phyloP scores from a whole-genome alignment of 2,113 vertebrate species.

The zebrafish (Danio rerio) region DNA sequence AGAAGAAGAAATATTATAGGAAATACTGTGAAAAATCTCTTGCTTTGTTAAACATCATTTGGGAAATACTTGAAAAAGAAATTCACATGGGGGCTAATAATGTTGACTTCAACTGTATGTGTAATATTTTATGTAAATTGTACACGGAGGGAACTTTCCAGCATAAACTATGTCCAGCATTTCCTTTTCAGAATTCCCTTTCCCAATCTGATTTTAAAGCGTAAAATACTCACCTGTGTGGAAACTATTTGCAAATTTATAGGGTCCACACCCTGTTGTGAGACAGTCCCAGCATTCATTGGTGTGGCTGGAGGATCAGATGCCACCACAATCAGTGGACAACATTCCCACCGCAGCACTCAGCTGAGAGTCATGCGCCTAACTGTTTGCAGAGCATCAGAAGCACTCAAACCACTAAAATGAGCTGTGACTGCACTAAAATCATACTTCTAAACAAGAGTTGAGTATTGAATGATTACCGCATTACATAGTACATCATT shows the following conservation, averaged over 20 bases:
- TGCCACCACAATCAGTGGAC: slow-evolving; percentile 25
- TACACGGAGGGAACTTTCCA: background rate
- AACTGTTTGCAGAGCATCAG: slow-evolving; percentile 22
- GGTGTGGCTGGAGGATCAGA: slow-evolving; percentile 37
- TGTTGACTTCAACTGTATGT: no score
- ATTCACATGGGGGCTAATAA: no score
- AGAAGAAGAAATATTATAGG: no score
- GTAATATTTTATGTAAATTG: background rate
- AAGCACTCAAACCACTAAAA: background rate
- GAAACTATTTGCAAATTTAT: background rate
- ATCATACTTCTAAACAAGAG: background rate
- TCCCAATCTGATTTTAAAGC: background rate
- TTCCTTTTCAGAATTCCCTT: background rate
- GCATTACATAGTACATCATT: background rate
- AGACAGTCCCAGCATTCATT: slow-evolving; percentile 8
- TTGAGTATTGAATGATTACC: background rate
- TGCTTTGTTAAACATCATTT: no score
- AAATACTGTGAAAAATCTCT: no score
- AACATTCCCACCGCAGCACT: slow-evolving; percentile 56
- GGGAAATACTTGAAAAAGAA: no score
- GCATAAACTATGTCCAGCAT: background rate
- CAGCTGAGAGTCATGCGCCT: slow-evolving; percentile 69
- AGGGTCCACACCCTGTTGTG: slow-evolving; percentile 13
- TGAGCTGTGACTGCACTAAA: background rate
- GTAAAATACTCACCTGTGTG: slow-evolving; percentile 32